Base-by-base conservation (phyloP, 2,797 vertebrate species). In the Picus viridis region DNA sequence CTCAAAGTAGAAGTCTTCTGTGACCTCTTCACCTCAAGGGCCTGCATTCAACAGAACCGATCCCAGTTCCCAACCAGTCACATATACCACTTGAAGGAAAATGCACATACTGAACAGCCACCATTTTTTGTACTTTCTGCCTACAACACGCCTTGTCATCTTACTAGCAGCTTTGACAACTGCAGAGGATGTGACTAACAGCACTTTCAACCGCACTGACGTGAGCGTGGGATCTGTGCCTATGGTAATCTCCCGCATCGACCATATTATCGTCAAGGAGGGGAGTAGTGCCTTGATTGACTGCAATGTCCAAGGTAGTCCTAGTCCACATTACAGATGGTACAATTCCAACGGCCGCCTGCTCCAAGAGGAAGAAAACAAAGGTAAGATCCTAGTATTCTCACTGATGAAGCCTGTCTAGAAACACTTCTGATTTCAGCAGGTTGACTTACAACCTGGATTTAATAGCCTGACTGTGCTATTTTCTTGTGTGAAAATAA, bases 251-350 rank as follows among this genome's bases (percentile, higher is more conserved):
- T 98, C 97, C 63, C 98, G 74, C 92, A 97, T 98, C 8, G 98
- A 97, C 96, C 99, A 99, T 96, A 98, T 99, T 92, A 99, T 99
- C 69, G 99, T 98, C 96, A 98, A 98, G 51, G 99, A 99, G 97
- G 99, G 99, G 51, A 98, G 97, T 89, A 99, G 98, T 81, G 98
- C 98, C 89, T 97, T 99, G 97, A 99, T 99, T 32, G 98, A 99
- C 92, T 99, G 99, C 97, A 99, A 99, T 34, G 97, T 99, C 93
- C 98, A 97, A 22, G 99, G 99, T 87, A 97, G 98, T 23, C 99
- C 99, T 18, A 97, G 97, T 58, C 99, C 99, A 29, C 98, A 63
- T 6, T 98, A 99, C 86, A 98, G 98, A 88, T 99, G 99, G 99
- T 99, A 98, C 96, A 99, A 99, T 96, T 99, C 99, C 47, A 98